Evolutionary conservation across 2,113 vertebrate genomes (phyloP), one percentile per base, ranked within the genome.

Genomic region (Propithecus coquereli): DNA sequence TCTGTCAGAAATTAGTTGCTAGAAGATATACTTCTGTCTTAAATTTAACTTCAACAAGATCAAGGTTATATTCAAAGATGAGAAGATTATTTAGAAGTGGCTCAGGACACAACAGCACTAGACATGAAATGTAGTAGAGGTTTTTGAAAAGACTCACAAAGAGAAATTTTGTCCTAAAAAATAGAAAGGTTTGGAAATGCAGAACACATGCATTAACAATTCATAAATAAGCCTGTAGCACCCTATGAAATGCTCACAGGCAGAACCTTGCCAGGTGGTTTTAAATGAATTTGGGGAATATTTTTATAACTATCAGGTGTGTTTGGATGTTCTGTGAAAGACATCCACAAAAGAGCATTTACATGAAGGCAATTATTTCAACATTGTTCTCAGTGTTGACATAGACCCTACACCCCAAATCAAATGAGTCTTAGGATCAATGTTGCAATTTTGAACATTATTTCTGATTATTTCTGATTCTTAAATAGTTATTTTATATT

Each of bases 1-100:
- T 74, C 83, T 97, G 92, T 94, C 95, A 90, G 52, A 95, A 96
- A 90, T 95, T 90, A 94, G 65, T 88, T 95, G n/a, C 70, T 90
- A n/a, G 52, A 96, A 86, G 92, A 90, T 82, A 87, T 57, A 87
- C 32, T 74, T 93, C 34, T 94, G 68, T 87, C 59, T 95, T 92
- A 96, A 94, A 94, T 83, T 59, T 91, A 71, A 83, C 88, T 79
- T 84, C 57, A 54, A 8, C 34, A 94, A 87, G 84, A 94, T 85
- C 90, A 85, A 85, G 84, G 81, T 90, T 85, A 96, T 81, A 85
- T 22, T 90, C 70, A 87, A 68, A 77, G 43, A 91, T n/a, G 59
- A 77, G 11, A 92, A 90, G 74, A 95, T 71, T 81, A 90, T 50
- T 95, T 94, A 96, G 90, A 96, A 97, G 70, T 65, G 70, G 10